Percentiles rank a stretch among this genome's conserved stretches.
Evolutionary conservation across 2,113 vertebrate genomes (phyloP).

Genomic region (Aplodontia rufa): DNA sequence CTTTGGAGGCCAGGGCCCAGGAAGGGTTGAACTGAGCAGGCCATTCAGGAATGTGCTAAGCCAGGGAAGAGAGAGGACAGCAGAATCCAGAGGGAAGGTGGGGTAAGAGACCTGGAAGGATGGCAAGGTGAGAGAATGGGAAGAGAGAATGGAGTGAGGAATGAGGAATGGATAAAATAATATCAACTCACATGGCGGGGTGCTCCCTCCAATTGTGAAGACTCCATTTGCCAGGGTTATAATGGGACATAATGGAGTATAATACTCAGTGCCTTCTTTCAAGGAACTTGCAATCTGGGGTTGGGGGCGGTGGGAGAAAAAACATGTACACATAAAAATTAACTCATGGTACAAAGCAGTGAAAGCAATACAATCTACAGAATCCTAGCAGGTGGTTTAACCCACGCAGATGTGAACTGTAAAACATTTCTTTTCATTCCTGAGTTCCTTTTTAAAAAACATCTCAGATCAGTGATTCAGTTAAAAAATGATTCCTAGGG

Average conservation of each 20-base stretch:
- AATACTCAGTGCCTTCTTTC: neutral
- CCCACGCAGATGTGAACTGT: constrained; percentile 53
- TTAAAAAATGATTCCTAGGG: constrained; percentile 60
- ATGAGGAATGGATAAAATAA: neutral
- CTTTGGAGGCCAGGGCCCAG: neutral
- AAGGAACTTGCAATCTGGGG: constrained; percentile 47
- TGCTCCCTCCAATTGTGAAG: neutral
- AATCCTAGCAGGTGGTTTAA: constrained; percentile 48
- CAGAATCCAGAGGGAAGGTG: neutral
- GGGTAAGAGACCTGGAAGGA: neutral
- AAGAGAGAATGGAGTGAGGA: neutral
- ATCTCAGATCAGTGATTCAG: constrained; percentile 53
- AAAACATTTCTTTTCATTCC: constrained; percentile 49
- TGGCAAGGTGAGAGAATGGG: neutral
- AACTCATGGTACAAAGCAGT: neutral
- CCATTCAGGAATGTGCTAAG: neutral
- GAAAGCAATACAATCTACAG: neutral
- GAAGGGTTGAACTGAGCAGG: no score
- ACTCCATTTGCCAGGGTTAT: neutral
- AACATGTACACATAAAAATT: constrained; percentile 42
- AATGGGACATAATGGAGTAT: neutral
- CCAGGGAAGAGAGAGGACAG: neutral
- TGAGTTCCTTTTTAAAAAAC: constrained; percentile 52
- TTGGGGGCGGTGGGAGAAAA: neutral
- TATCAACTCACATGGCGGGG: neutral